phyloP scores from a whole-genome alignment of 1,140 invertebrate genomes.

The Nixonia krombeini region DNA sequence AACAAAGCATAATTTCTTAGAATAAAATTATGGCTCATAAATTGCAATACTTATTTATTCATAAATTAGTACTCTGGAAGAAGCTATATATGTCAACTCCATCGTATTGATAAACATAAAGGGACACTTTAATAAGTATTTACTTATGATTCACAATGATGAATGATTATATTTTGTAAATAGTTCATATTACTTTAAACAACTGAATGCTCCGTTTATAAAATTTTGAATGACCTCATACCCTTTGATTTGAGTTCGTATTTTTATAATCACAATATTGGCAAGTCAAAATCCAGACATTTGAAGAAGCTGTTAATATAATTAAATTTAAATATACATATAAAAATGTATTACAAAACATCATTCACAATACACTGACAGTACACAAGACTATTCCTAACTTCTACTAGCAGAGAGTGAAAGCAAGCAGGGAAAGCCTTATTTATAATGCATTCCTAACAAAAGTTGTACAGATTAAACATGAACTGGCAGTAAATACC shows the following conservation, averaged over 20 bases:
- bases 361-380: slow-evolving; percentile 8
- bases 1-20: too few relatives aligned
- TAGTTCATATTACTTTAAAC: too few relatives aligned
- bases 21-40: too few relatives aligned
- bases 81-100: too few relatives aligned
- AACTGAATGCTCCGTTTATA: too few relatives aligned
- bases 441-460: neutral
- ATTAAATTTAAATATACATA: slow-evolving; percentile 5
- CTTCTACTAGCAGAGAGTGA: neutral
- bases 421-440: slow-evolving; percentile 5
- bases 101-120: too few relatives aligned
- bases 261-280: neutral
- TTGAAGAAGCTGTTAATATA: slow-evolving; percentile 10
- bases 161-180: too few relatives aligned
- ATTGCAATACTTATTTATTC: too few relatives aligned
- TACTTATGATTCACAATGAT: too few relatives aligned
- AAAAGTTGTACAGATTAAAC: slow-evolving; percentile 7
- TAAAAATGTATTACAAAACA: neutral
- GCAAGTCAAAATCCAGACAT: neutral
- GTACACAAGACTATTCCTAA: slow-evolving; percentile 11
- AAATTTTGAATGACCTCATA: neutral
- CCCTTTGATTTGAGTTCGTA: too few relatives aligned
- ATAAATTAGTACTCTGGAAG: too few relatives aligned
- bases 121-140: too few relatives aligned
- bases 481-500: slow-evolving; percentile 11